phyloP scores from a whole-genome alignment of 2,797 vertebrate genomes.

The Melanotaenia trifasciata region DNA sequence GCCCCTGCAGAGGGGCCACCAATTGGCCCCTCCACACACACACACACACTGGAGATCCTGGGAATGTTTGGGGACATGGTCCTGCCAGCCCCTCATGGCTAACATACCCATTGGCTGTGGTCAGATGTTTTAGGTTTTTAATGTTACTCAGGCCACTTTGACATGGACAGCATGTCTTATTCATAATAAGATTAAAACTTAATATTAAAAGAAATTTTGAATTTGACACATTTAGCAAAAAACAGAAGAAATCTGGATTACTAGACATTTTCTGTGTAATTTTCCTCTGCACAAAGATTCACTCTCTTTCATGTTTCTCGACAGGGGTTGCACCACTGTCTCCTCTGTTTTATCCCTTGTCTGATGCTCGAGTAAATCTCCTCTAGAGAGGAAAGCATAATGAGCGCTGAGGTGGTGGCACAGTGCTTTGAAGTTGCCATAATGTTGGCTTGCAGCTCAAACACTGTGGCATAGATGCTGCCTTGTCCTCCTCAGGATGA shows the following conservation, averaged over 20 bases:
- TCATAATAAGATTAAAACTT: slow-evolving; percentile 8
- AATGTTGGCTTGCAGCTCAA: slow-evolving; percentile 80
- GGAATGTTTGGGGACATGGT: slow-evolving; percentile 79
- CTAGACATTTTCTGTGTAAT: slow-evolving; percentile 1
- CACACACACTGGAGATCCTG: slow-evolving; percentile 62
- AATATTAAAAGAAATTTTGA: slow-evolving; percentile 3
- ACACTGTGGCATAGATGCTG: slow-evolving; percentile 71
- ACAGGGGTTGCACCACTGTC: slow-evolving; percentile 21
- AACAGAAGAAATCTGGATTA: background rate
- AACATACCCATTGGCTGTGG: slow-evolving; percentile 68
- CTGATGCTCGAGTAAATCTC: slow-evolving; percentile 60
- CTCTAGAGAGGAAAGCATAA: slow-evolving; percentile 68
- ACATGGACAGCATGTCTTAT: slow-evolving; percentile 38
- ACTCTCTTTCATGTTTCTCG: slow-evolving; percentile 36
- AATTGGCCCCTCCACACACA: slow-evolving; percentile 52
- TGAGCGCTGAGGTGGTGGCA: slow-evolving; percentile 65
- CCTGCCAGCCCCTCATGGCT: slow-evolving; percentile 67
- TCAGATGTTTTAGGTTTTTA: slow-evolving; percentile 73
- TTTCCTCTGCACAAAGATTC: slow-evolving; percentile 12
- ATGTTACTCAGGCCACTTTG: slow-evolving; percentile 47
- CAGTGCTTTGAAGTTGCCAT: slow-evolving; percentile 79
- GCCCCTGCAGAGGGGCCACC: slow-evolving; percentile 62
- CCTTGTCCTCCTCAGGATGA: slow-evolving; percentile 78
- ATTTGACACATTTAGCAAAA: slow-evolving; percentile 2
- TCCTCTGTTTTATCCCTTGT: slow-evolving; percentile 58